These are phyloP conservation scores for Pteria penguin DNA, from an alignment of 2,888 invertebrate species.

Conservation along the genomic window DNA sequence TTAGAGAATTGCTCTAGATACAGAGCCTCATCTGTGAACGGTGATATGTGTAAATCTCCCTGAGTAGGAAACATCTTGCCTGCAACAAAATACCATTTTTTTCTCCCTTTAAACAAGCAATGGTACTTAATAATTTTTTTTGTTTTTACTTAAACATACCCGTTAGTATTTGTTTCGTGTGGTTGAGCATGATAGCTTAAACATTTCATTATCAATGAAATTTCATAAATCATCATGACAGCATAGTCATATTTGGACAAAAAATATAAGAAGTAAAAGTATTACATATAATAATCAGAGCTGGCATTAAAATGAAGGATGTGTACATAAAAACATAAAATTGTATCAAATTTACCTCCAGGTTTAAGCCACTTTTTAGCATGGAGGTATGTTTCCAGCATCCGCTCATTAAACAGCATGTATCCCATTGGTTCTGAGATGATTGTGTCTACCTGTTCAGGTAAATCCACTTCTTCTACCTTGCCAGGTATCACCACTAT, in stretches of 20 bases:
- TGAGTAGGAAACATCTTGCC: constrained; percentile 99
- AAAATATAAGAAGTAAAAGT: too few species aligned
- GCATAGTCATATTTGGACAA: too few species aligned
- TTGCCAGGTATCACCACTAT: constrained; percentile 97
- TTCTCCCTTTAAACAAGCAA: too few species aligned
- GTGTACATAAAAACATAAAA: too few species aligned
- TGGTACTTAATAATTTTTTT: too few species aligned
- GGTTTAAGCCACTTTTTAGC: constrained; percentile 98
- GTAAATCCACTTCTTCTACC: constrained; percentile 97
- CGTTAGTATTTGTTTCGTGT: too few species aligned
- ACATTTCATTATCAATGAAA: too few species aligned
- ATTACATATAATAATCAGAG: too few species aligned
- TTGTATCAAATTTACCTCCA: constrained; percentile 80
- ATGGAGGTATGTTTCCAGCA: constrained; percentile 99
- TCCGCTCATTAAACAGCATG: constrained; percentile 99
- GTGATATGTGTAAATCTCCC: constrained; percentile 97
- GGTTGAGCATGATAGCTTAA: too few species aligned
- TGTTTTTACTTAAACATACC: too few species aligned
- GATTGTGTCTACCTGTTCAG: constrained; percentile 97
- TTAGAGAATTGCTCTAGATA: constrained; percentile 99
- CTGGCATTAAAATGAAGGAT: too few species aligned
- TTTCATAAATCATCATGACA: too few species aligned
- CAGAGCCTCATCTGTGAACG: constrained; percentile 97
- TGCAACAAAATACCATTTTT: constrained; percentile 70
- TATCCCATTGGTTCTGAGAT: constrained; percentile 99